phyloP scores from a whole-genome alignment of 2,113 vertebrate genomes.

The Toxotes jaculatrix region DNA sequence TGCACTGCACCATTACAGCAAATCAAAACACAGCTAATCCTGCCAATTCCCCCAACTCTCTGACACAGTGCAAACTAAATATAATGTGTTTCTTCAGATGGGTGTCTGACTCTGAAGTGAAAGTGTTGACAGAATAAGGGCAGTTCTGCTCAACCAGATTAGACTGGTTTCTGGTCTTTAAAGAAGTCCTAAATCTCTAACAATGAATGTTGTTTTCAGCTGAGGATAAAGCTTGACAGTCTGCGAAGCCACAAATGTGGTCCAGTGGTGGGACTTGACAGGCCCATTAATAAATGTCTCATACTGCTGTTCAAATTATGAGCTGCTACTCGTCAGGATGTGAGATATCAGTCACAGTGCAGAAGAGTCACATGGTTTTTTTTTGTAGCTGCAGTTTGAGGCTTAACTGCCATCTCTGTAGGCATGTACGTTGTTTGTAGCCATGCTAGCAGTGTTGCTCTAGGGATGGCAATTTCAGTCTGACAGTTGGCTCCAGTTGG shows the following conservation, averaged over 20 bases:
- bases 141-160: constrained; percentile 51
- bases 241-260: constrained; percentile 3
- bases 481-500: neutral
- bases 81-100: constrained; percentile 48
- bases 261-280: constrained; percentile 22
- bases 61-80: constrained; percentile 55
- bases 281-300: constrained; percentile 32
- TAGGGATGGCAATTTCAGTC: neutral
- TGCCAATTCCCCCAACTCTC: constrained; percentile 34
- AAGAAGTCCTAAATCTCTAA: constrained; percentile 20
- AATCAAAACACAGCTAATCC: constrained; percentile 54
- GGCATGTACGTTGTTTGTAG: neutral
- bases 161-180: constrained; percentile 41
- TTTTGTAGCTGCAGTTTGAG: neutral
- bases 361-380: neutral
- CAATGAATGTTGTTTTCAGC: constrained; percentile 22
- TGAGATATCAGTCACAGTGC: constrained; percentile 12
- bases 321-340: constrained; percentile 10
- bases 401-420: neutral
- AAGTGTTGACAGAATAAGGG: constrained; percentile 69
- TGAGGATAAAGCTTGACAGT: constrained; percentile 8
- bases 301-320: constrained; percentile 7
- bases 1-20: constrained; percentile 25
- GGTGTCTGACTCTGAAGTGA: constrained; percentile 12
- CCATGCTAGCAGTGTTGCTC: neutral